Conservation (phyloP, 1,140 invertebrate genomes). For the Scaptomyza hsui region DNA sequence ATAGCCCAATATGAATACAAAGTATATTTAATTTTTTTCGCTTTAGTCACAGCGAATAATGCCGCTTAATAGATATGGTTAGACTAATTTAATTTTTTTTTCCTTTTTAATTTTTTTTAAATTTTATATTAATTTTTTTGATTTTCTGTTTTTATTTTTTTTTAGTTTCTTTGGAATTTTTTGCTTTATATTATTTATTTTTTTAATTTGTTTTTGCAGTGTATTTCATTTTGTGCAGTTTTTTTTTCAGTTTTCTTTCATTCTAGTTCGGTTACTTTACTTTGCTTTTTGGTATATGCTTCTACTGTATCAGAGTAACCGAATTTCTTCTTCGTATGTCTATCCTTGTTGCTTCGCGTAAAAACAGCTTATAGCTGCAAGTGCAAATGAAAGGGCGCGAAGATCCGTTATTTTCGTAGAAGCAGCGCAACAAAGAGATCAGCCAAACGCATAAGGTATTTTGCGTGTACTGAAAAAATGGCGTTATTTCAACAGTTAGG, state of each 20-base stretch:
- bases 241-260: conserved; percentile 15
- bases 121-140: conserved; percentile 26
- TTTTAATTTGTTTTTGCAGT: conserved; percentile 20
- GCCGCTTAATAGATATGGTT: conserved; percentile 20
- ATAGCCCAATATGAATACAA: conserved; percentile 32
- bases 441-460: conserved; percentile 14
- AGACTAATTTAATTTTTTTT: conserved; percentile 28
- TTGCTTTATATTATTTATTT: conserved; percentile 28
- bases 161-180: conserved; percentile 36
- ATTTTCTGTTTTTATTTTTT: conserved; percentile 34
- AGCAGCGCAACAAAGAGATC: conserved; percentile 28
- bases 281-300: conserved; percentile 24
- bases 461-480: conserved; percentile 37
- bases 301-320: conserved; percentile 61
- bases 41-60: conserved; percentile 31
- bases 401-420: conserved; percentile 54
- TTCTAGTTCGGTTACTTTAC: conserved; percentile 8
- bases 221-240: conserved; percentile 30
- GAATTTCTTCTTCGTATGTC: conserved; percentile 23
- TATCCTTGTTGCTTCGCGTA: conserved; percentile 12
- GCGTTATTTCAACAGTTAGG: conserved; percentile 8
- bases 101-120: conserved; percentile 24
- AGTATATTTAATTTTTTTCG: not conserved
- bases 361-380: conserved; percentile 12
- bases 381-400: conserved; percentile 27